These are phyloP conservation scores for Plagiodera versicolora DNA, from an alignment of 2,888 invertebrate species.

Conservation along the genomic window DNA sequence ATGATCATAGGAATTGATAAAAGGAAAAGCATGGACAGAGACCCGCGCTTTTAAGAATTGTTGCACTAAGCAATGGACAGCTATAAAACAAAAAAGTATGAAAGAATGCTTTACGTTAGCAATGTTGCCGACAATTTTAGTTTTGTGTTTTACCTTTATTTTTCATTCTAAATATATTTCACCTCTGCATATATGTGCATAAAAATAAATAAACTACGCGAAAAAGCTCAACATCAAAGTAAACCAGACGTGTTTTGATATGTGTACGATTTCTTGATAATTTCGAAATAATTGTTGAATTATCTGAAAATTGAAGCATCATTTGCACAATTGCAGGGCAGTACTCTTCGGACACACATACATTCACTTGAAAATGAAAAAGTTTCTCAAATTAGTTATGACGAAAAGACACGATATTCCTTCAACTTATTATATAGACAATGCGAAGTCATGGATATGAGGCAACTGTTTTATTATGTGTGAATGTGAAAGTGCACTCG, in stretches of 20 bases:
- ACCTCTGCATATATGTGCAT: neutral
- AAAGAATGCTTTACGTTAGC: neutral
- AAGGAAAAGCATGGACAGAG: neutral
- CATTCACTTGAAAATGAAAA: too few relatives aligned
- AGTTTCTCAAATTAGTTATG: too few relatives aligned
- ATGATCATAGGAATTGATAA: too few relatives aligned
- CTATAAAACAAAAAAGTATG: neutral
- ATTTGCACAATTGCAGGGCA: too few relatives aligned
- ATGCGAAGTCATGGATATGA: too few relatives aligned
- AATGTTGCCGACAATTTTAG: neutral
- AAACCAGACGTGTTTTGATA: neutral
- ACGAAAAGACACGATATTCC: too few relatives aligned
- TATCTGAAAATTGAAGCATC: too few relatives aligned
- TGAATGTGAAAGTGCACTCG: too few relatives aligned
- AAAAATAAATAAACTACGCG: neutral
- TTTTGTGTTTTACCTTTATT: neutral
- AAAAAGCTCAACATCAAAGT: neutral
- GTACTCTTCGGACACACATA: too few relatives aligned
- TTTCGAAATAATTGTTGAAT: too few relatives aligned
- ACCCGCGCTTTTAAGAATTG: neutral
- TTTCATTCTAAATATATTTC: constrained; percentile 1
- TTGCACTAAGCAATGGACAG: neutral
- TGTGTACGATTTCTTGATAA: neutral
- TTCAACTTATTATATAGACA: too few relatives aligned
- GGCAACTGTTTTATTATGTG: too few relatives aligned